Percentiles rank a stretch among this genome's conserved stretches.
Evolutionary conservation across 2,113 vertebrate species (phyloP).

Genomic region (Brachyhypopomus occidentalis): DNA sequence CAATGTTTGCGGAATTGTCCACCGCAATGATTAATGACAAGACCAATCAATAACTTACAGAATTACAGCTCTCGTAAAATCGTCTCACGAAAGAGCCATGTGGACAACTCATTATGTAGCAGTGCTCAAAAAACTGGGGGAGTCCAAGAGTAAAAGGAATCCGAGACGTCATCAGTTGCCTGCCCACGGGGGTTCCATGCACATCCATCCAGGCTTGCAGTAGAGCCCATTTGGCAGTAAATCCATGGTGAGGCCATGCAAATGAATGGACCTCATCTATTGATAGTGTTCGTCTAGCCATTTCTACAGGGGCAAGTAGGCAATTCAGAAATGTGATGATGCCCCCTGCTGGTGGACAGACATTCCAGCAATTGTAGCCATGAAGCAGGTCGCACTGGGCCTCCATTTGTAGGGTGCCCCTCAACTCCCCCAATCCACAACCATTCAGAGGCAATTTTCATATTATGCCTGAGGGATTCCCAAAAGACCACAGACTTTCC

Average conservation of each 20-base stretch:
- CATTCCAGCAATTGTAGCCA: not conserved
- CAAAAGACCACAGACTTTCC: constrained; percentile 39
- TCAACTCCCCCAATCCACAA: constrained; percentile 14
- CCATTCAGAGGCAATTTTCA: constrained; percentile 38
- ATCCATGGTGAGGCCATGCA: not conserved
- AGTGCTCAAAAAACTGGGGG: not conserved
- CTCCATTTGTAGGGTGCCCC: constrained; percentile 6
- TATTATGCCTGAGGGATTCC: constrained; percentile 34
- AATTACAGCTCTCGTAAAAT: not conserved
- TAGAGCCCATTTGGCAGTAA: not conserved
- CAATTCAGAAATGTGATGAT: constrained; percentile 25
- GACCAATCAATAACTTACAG: constrained; percentile 6
- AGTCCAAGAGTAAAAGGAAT: not conserved
- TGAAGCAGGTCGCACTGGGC: not conserved
- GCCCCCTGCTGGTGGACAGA: constrained; percentile 34
- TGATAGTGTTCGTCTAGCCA: not conserved
- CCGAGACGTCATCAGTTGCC: not conserved
- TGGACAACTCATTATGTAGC: constrained; percentile 10
- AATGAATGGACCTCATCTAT: not conserved
- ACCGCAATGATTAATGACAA: constrained; percentile 14
- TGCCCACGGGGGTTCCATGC: not conserved
- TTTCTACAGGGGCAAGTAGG: not conserved
- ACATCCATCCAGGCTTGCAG: not conserved
- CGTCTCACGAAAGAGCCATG: not conserved
- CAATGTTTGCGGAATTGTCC: not conserved